Evolutionary conservation across 2,113 vertebrate genomes (phyloP), one percentile per base, ranked within the genome.

Genomic region (Scalopus aquaticus): DNA sequence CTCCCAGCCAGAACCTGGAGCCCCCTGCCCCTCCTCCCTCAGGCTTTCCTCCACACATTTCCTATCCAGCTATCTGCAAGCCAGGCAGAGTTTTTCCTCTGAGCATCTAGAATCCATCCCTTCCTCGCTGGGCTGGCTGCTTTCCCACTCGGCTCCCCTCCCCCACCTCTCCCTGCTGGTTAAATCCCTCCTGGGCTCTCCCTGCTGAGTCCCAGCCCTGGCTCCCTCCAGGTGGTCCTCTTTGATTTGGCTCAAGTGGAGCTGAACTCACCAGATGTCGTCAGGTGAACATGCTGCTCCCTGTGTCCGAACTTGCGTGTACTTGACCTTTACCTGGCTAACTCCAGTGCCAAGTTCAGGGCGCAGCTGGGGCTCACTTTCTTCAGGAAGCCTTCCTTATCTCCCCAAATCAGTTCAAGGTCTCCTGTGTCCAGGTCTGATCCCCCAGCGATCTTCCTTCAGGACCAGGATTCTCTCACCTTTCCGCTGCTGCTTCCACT

Each of bases 331-430:
- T 42, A 42, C 39, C 37, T 58, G 30, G 44, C 54, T 70, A 10
- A 51, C 8, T 78, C 78, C 26, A 67, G 58, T 24, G 69, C 51
- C 54, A 56, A 24, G 54, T 5, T 62, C 62, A 37, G 49, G 69
- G 72, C 4, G 46, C 35, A 54, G 76, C 54, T 2, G 22, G 69
- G 35, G 39, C 1, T 51, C 32, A 4, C 19, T 76, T 46, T 46
- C 12, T 62, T 90, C 86, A 37, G 73, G 87, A 81, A 80, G 67
- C 44, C 65, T 86, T 69, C 58, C 42, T 30, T 35, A 84, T 44
- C 69, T 58, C 19, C 84, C n/a, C 39, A 65, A 28, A 22, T 54
- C 62, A 42, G 51, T 78, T 30, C 7, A 19, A 6, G 42, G 64
- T 67, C n/a, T 76, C 60, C 49, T 24, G 44, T 39, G 26, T 79